phyloP scores from a whole-genome alignment of 2,113 vertebrate species.

The Catharus bicknelli region DNA sequence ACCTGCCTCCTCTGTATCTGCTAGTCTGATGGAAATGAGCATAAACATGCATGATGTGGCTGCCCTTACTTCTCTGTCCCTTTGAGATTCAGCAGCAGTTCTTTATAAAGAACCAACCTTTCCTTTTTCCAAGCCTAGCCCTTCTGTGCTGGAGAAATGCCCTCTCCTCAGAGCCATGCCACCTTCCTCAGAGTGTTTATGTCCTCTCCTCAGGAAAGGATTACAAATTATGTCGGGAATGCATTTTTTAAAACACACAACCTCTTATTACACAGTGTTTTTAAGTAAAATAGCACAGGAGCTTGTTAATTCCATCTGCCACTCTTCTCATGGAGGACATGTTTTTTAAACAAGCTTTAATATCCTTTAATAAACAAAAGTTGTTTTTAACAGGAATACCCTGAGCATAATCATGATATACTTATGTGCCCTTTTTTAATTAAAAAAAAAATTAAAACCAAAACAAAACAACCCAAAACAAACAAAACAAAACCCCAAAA shows the following conservation, averaged over 20 bases:
- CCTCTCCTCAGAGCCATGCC: not conserved
- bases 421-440: not conserved
- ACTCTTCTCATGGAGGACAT: not conserved
- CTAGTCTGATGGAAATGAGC: not conserved
- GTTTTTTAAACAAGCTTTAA: constrained; percentile 24
- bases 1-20: not conserved
- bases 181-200: not conserved
- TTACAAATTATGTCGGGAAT: not conserved
- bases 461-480: too few relatives aligned
- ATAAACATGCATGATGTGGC: not conserved
- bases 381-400: not conserved
- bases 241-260: not conserved
- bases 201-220: not conserved
- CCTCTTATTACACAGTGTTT: not conserved
- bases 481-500: too few relatives aligned
- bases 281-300: not conserved
- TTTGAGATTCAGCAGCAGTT: not conserved
- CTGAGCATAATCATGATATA: not conserved
- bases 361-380: not conserved
- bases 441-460: not conserved
- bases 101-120: not conserved
- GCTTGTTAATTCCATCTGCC: not conserved
- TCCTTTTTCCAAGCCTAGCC: not conserved
- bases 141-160: not conserved
- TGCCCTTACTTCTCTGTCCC: not conserved